phyloP scores from a whole-genome alignment of 1,140 invertebrate genomes.

The Diabrotica virgifera region DNA sequence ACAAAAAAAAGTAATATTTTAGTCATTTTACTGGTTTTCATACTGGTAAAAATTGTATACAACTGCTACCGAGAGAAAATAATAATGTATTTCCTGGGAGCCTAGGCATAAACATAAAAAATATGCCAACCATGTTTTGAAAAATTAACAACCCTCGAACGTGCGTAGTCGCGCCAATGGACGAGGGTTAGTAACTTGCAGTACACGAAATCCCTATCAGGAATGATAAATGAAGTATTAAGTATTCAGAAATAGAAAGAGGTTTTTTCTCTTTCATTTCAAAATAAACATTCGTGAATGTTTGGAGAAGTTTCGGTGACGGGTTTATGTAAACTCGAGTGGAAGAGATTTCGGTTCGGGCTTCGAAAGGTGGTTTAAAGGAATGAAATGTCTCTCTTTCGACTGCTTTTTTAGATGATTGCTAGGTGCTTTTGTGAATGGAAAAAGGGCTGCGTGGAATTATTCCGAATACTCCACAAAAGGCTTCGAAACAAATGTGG shows the following conservation, averaged over 20 bases:
- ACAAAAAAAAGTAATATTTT: too few relatives aligned
- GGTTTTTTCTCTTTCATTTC: slow-evolving; percentile 10
- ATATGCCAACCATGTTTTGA: too few relatives aligned
- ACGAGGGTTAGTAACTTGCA: neutral
- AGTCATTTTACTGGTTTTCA: too few relatives aligned
- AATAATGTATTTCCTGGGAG: too few relatives aligned
- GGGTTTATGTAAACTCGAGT: slow-evolving; percentile 11
- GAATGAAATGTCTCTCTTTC: neutral
- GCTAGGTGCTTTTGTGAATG: neutral
- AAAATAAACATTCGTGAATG: slow-evolving; percentile 12
- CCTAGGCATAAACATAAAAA: too few relatives aligned
- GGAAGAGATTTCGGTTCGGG: neutral
- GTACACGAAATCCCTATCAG: slow-evolving; percentile 11
- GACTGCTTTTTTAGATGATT: neutral
- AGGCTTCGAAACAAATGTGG: too few relatives aligned
- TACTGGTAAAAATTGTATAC: too few relatives aligned
- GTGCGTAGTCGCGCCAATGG: too few relatives aligned
- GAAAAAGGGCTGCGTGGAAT: neutral
- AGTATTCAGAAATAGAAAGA: slow-evolving; percentile 18
- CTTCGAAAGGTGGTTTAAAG: neutral
- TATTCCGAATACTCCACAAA: neutral
- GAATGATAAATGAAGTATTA: slow-evolving; percentile 15
- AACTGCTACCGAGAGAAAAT: too few relatives aligned
- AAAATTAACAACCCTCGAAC: too few relatives aligned
- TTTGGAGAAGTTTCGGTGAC: slow-evolving; percentile 6